phyloP scores from a whole-genome alignment of 2,113 vertebrate species.

The Mormyrus iriodes region DNA sequence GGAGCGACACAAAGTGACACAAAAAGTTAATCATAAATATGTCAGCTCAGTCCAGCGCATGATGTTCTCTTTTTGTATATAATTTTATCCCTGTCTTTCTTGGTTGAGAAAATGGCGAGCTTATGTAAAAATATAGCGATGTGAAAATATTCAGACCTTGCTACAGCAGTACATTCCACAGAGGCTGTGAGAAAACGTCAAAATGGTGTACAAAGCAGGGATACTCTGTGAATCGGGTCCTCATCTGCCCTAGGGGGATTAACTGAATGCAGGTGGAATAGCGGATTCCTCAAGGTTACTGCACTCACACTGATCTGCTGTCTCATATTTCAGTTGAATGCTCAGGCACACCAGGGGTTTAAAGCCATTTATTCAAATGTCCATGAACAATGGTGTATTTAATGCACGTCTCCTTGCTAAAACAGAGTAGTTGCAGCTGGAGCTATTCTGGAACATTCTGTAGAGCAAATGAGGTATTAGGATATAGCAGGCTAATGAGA shows the following conservation, averaged over 20 bases:
- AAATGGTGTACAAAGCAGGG: not conserved
- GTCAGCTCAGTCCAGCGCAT: not conserved
- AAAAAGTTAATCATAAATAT: not conserved
- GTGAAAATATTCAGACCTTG: not conserved
- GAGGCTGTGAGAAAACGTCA: not conserved
- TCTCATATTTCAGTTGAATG: not conserved
- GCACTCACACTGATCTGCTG: not conserved
- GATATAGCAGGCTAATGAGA: not conserved
- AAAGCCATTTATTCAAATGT: not conserved
- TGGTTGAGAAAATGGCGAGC: not conserved
- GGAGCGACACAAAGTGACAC: not conserved
- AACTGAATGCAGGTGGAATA: not conserved
- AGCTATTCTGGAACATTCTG: not conserved
- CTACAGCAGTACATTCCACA: not conserved
- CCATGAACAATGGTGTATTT: not conserved
- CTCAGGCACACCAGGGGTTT: not conserved
- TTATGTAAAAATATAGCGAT: not conserved
- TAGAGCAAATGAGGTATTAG: not conserved
- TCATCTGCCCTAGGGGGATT: not conserved
- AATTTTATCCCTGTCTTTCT: not conserved
- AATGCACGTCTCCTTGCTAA: not conserved
- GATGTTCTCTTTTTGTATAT: not conserved
- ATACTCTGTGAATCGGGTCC: not conserved
- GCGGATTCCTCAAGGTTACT: not conserved
- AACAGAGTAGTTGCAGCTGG: not conserved